Percentiles rank a stretch among this genome's conserved stretches.
These are phyloP conservation scores for Megaleporinus macrocephalus DNA, from an alignment of 2,113 vertebrate species.

Conservation along the genomic window DNA sequence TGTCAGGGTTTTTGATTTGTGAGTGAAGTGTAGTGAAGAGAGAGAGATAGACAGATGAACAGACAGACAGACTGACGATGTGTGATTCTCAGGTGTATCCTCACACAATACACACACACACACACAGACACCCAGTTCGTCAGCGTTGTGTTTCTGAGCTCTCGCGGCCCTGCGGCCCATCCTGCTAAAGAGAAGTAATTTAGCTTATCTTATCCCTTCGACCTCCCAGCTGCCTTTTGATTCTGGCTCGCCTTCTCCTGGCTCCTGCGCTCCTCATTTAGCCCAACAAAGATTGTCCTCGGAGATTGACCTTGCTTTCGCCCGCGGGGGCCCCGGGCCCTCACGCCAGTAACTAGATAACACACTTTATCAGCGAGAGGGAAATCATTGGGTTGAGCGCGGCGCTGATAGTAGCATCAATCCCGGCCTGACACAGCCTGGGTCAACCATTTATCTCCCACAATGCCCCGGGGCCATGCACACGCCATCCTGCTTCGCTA, in stretches of 20 bases:
- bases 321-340: constrained; percentile 89
- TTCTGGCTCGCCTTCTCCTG: constrained; percentile 72
- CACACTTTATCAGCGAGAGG: constrained; percentile 99
- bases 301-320: constrained; percentile 92
- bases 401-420: constrained; percentile 99
- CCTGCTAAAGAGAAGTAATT: constrained; percentile 83
- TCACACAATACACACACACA: constrained; percentile 35
- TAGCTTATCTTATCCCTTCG: constrained; percentile 82
- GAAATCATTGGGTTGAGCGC: constrained; percentile 98
- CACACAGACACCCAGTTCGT: constrained; percentile 43
- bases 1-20: neutral
- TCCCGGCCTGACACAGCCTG: constrained; percentile 94
- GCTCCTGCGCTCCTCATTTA: constrained; percentile 90
- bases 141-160: constrained; percentile 62
- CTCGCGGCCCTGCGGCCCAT: constrained; percentile 68
- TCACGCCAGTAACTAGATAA: constrained; percentile 99
- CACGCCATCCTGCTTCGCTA: constrained; percentile 89
- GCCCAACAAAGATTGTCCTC: constrained; percentile 93
- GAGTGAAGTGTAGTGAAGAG: constrained; percentile 14
- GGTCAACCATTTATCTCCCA: constrained; percentile 99
- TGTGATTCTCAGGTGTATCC: constrained; percentile 54
- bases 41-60: neutral
- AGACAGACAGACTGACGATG: neutral
- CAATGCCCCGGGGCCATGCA: constrained; percentile 93
- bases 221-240: constrained; percentile 81